phyloP scores from a whole-genome alignment of 2,797 vertebrate genomes.

The Heliangelus exortis region DNA sequence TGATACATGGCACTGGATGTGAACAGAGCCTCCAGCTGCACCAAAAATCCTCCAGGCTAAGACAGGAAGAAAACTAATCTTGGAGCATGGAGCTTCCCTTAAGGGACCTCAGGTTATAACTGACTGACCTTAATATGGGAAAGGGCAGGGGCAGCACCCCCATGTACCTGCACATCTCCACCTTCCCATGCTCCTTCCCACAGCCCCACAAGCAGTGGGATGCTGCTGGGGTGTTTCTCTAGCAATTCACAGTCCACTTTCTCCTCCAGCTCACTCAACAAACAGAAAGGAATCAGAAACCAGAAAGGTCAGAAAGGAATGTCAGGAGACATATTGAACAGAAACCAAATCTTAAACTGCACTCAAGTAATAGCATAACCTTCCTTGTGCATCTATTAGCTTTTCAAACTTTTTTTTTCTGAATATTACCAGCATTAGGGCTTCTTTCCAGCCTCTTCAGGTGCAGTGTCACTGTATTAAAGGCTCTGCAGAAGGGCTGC shows the following conservation, averaged over 20 bases:
- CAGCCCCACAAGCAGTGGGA: no score
- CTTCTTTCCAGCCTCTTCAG: neutral
- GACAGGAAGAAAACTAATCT: neutral
- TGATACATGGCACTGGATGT: rapidly evolving
- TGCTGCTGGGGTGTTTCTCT: neutral
- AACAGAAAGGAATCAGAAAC: no score
- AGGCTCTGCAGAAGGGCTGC: neutral
- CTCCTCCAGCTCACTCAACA: neutral
- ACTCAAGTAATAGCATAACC: neutral
- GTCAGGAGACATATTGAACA: neutral
- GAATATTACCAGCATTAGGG: neutral
- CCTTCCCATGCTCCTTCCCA: no score
- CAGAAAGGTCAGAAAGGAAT: neutral
- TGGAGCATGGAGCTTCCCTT: neutral
- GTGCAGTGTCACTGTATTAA: neutral
- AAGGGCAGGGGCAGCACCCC: neutral
- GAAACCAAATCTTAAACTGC: neutral
- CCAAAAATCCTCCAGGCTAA: neutral
- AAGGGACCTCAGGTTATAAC: neutral
- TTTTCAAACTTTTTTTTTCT: neutral
- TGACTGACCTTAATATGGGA: neutral
- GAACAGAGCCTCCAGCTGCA: neutral
- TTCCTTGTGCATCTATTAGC: neutral
- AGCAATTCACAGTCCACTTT: neutral
- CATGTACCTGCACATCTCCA: neutral